Evolutionary conservation across 2,888 invertebrate genomes (phyloP), one percentile per base, ranked within the genome.

Genomic region (Vesta saturnalis): DNA sequence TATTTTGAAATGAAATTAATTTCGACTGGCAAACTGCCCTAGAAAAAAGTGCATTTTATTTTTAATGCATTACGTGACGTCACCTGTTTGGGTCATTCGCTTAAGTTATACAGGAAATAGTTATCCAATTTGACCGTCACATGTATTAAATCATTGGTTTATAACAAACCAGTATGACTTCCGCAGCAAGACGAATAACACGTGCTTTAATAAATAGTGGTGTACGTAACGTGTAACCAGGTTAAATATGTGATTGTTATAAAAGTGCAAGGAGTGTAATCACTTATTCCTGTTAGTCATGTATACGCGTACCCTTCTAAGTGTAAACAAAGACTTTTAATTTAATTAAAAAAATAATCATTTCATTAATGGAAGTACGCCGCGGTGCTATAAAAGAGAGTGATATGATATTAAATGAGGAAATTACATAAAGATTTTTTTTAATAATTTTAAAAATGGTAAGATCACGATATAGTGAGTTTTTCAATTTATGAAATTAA

Each of bases 71-170:
- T 39, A n/a, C 8, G 22, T 56, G 22, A 54, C 65, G 49, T 55
- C 55, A 65, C 65, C 60, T 60, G 60, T 55, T 21, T 54, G 49
- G 64, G 64, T 59, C 68, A 64, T 64, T 64, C 64, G 60, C 64
- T 57, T 68, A 47, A 30, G n/a, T 68, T 68, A 46, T 56, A 49
- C 60, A 68, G 68, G 68, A 64, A 68, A 64, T 68, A 68, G 56
- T 68, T 64, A 60, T 64, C 56, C 60, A 68, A 64, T 68, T 68
- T 64, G 68, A 68, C 68, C 47, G 68, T 57, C 64, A 57, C 19
- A 52, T 52, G 19, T 61, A 68, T 63, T 59, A 68, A 58, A 57
- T 55, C 64, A 60, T 63, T 57, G 64, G 60, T 60, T 60, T 57
- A 47, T 64, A 64, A n/a, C n/a, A n/a, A n/a, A 64, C 64, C 68